phyloP scores from a whole-genome alignment of 1,140 invertebrate species.

The Mactra quadrangularis region DNA sequence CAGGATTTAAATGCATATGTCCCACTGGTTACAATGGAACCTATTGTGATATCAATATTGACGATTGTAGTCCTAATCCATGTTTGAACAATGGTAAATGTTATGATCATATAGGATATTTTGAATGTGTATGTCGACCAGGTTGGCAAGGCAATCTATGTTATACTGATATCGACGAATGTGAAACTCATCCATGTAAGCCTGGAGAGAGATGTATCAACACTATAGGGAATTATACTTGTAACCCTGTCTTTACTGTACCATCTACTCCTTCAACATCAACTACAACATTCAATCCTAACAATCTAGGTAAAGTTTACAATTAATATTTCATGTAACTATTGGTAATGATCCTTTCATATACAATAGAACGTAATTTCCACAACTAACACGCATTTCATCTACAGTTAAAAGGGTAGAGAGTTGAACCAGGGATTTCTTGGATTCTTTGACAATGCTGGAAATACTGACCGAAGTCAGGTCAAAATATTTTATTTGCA shows the following conservation, averaged over 20 bases:
- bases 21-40: conserved; percentile 25
- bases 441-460: no score
- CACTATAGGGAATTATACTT: not conserved
- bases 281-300: not conserved
- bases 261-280: not conserved
- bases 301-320: conserved; percentile 4
- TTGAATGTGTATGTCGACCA: conserved; percentile 21
- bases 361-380: no score
- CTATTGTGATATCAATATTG: conserved; percentile 39
- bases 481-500: no score
- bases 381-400: no score
- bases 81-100: conserved; percentile 68
- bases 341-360: no score
- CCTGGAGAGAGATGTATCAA: not conserved
- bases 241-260: not conserved
- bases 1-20: conserved; percentile 32
- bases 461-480: no score
- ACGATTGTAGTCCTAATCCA: conserved; percentile 65
- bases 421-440: no score
- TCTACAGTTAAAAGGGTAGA: no score
- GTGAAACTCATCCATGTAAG: not conserved
- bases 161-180: conserved; percentile 17
- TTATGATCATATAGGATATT: conserved; percentile 12
- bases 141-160: conserved; percentile 18
- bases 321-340: no score